Conservation (phyloP, 2,797 vertebrate genomes). For the Sebastes elongatus region DNA sequence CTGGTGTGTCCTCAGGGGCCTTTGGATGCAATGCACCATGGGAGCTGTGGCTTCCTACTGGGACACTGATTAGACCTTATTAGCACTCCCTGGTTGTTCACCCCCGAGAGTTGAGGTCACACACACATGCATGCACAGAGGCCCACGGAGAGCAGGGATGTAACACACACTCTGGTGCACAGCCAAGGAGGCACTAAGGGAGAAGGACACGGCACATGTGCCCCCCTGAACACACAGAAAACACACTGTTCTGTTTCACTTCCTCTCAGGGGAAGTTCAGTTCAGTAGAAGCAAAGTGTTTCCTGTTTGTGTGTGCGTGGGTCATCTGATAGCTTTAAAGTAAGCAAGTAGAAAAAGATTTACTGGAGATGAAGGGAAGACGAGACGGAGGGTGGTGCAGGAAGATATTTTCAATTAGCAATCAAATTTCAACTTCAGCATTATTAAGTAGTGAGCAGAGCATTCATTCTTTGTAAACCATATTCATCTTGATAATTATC, state of each 20-base stretch:
- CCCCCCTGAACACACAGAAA: conserved; percentile 6
- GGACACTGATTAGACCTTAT: conserved; percentile 69
- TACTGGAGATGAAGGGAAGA: background rate
- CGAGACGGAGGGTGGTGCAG: background rate
- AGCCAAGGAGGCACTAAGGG: background rate
- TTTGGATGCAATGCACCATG: conserved; percentile 21
- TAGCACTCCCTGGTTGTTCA: conserved; percentile 62
- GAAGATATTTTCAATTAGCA: background rate
- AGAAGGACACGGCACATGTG: background rate
- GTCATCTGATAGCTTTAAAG: conserved; percentile 6
- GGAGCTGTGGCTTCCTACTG: conserved; percentile 50
- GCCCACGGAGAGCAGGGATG: background rate
- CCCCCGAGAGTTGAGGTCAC: conserved; percentile 40
- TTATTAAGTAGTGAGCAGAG: background rate
- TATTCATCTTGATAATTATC: background rate
- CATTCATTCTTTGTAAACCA: background rate
- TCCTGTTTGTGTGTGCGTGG: conserved; percentile 36
- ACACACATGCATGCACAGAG: conserved; percentile 1
- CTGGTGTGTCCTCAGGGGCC: conserved; percentile 20
- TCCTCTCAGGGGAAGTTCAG: conserved; percentile 59
- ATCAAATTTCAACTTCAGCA: background rate
- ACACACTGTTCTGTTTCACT: conserved; percentile 66
- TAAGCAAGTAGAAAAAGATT: background rate
- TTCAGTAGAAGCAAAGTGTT: conserved; percentile 26
- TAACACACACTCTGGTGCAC: background rate